Conservation (phyloP, 2,113 vertebrate genomes). For the Conger conger region DNA sequence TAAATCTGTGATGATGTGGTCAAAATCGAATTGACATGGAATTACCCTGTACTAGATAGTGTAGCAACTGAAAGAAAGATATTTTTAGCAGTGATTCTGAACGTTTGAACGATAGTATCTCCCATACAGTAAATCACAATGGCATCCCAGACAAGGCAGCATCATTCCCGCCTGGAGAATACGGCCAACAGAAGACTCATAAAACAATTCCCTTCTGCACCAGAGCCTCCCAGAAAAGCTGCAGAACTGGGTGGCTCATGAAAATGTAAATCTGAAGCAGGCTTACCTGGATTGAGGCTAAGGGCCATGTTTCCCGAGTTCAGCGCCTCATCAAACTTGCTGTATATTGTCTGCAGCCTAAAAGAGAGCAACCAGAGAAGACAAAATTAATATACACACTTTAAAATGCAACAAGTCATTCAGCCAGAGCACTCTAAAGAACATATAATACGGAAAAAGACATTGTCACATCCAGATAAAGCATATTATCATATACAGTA, state of each 20-base stretch:
- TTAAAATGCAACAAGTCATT: not conserved
- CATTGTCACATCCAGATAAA: not conserved
- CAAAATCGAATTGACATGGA: too few species aligned
- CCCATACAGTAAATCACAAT: not conserved
- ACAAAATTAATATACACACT: not conserved
- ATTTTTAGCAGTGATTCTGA: too few species aligned
- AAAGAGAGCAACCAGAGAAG: not conserved
- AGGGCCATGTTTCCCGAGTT: slow-evolving; percentile 16
- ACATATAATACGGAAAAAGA: not conserved
- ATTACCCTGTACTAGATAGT: too few species aligned
- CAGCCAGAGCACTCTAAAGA: not conserved
- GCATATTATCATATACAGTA: not conserved
- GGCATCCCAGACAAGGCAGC: not conserved
- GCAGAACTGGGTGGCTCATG: not conserved
- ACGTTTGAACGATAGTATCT: too few species aligned
- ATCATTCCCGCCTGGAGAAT: too few species aligned
- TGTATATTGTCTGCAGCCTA: slow-evolving; percentile 1
- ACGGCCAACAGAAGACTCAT: not conserved
- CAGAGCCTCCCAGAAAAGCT: not conserved
- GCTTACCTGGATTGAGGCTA: slow-evolving; percentile 18
- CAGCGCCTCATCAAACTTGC: slow-evolving; percentile 15
- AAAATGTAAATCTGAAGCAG: not conserved
- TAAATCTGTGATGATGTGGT: too few species aligned
- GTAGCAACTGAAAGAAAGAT: too few species aligned
- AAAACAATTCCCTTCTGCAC: not conserved